Evolutionary conservation across 2,797 vertebrate species (phyloP).

Genomic region (Potorous gilbertii): DNA sequence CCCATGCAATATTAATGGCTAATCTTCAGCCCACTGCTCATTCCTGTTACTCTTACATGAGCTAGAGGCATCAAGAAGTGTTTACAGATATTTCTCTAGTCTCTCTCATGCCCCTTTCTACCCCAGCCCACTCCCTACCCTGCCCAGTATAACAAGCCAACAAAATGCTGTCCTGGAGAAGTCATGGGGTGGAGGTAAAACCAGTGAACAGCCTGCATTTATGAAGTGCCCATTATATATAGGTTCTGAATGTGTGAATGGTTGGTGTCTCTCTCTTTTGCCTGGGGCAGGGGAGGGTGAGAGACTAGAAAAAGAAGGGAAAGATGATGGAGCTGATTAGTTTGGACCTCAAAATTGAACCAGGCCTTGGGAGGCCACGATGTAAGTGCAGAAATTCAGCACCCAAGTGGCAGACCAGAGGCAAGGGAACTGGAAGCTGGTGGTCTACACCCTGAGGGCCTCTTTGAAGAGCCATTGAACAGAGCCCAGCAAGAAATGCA

Average conservation of each 20-base stretch:
- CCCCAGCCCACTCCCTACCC: too few relatives aligned
- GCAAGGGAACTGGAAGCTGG: not conserved
- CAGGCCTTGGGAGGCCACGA: not conserved
- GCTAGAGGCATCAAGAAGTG: not conserved
- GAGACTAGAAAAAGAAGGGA: not conserved
- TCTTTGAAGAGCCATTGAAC: not conserved
- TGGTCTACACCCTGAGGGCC: fast-evolving
- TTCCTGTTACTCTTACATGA: not conserved
- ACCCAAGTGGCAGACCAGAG: not conserved
- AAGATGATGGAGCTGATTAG: not conserved
- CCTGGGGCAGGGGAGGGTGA: not conserved
- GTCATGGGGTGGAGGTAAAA: not conserved
- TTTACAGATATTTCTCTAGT: not conserved
- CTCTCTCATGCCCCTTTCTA: not conserved
- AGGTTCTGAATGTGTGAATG: not conserved
- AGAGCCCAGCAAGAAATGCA: not conserved
- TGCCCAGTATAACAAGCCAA: not conserved
- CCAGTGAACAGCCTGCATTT: too few relatives aligned
- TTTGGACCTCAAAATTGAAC: not conserved
- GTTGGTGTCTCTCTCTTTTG: not conserved
- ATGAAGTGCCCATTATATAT: not conserved
- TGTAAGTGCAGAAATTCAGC: not conserved
- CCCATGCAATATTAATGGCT: not conserved
- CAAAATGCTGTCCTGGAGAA: not conserved
- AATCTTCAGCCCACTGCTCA: not conserved